These are phyloP conservation scores for Phyllotreta striolata DNA, from an alignment of 2,888 invertebrate genomes.

Conservation along the genomic window DNA sequence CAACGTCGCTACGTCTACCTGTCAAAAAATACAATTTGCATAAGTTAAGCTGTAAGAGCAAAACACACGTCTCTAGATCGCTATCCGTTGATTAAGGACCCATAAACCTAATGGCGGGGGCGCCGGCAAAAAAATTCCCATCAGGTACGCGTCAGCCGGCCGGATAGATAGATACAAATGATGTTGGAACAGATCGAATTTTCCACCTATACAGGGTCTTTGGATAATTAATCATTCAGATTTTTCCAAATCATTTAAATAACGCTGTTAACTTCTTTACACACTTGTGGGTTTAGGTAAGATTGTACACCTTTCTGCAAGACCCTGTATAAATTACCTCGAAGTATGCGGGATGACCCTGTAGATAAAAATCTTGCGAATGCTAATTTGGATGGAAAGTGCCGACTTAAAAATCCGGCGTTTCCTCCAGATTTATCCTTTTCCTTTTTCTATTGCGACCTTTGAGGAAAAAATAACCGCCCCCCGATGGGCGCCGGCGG, in stretches of 20 bases:
- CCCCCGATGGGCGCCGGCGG: constrained; percentile 9
- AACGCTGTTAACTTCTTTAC: too few species aligned
- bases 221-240: too few species aligned
- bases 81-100: constrained; percentile 36
- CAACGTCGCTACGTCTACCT: constrained; percentile 54
- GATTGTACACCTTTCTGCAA: too few species aligned
- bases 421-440: too few species aligned
- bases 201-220: not conserved
- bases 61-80: constrained; percentile 38
- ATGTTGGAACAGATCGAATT: not conserved
- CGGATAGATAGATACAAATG: constrained; percentile 16
- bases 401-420: too few species aligned
- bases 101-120: constrained; percentile 23
- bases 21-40: constrained; percentile 56
- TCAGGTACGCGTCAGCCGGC: constrained; percentile 5
- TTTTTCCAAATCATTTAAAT: too few species aligned
- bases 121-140: constrained; percentile 15
- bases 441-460: not conserved
- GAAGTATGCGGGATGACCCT: too few species aligned
- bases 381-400: too few species aligned
- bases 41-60: constrained; percentile 54
- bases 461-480: constrained; percentile 13
- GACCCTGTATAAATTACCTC: too few species aligned
- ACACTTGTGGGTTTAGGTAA: too few species aligned
- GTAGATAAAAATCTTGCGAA: too few species aligned